Base-by-base conservation (phyloP, 2,113 vertebrate species). In the Probosciger aterrimus region DNA sequence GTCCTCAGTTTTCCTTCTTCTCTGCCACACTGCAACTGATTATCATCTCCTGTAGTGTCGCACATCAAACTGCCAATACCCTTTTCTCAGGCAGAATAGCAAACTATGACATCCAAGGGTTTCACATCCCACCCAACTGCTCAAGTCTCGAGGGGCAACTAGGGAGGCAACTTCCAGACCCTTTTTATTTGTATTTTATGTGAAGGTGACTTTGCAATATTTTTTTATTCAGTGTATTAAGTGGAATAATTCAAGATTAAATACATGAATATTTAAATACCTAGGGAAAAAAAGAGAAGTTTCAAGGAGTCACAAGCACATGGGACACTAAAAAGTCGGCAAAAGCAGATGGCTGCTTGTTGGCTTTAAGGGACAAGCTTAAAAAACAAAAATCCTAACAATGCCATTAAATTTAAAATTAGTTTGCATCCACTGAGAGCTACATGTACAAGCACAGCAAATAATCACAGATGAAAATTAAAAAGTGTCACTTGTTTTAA, bases 31-130 rank as follows among this genome's bases (percentile, higher is more conserved):
- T 57, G 22, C 24, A 85, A 18, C 9, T 53, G 19, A 50, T 6
- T 15, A 13, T 43, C 2, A 5, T 33, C 27, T 82, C 47, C 57
- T 73, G 7, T 18, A 39, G 18, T 3, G 10, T 71, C 55, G 31
- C 1, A 0, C 19, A 86, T 9, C 18, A 55, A 70, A 75, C 43
- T 49, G 14, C 2, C 50, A 33, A 14, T 24, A 24, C 1, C 57
- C 14, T 11, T 41, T 41, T 80, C 63, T 57, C 64, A 74, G 43
- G 37, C 53, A 67, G 47, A 78, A 52, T 1, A 17, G 14, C 41
- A 77, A 92, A 59, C 20, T 31, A 8, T 14, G 46, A 4, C 25
- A 53, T 31, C 18, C 28, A 46, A 70, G 44, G 4, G 9, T 17
- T 80, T 92, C 27, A 7, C 22, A 28, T 62, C 25, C 53, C 22